Evolutionary conservation across 2,888 invertebrate species (phyloP).

Genomic region (Phragmatobia fuliginosa): DNA sequence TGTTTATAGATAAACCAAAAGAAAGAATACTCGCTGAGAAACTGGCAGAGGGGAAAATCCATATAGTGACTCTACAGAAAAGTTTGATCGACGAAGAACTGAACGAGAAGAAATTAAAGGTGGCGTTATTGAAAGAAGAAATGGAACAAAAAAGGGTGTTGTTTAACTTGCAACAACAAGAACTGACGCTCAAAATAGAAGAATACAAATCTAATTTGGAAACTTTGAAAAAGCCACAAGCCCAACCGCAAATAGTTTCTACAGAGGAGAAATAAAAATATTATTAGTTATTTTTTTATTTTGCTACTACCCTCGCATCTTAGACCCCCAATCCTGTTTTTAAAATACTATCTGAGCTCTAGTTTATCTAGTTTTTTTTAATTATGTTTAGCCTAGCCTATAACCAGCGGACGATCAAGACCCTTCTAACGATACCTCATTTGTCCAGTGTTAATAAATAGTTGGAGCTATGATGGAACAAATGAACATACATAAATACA

Average conservation of each 20-base stretch:
- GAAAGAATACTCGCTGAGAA: constrained; percentile 19
- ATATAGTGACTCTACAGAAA: constrained; percentile 18
- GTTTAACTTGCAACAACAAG: constrained; percentile 11
- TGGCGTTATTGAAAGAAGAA: constrained; percentile 12
- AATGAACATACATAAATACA: no score
- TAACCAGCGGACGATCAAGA: no score
- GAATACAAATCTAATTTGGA: constrained; percentile 7
- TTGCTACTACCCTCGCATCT: background rate
- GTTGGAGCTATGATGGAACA: no score
- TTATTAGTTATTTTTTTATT: background rate
- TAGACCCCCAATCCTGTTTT: background rate
- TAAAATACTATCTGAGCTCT: background rate
- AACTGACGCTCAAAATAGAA: constrained; percentile 16
- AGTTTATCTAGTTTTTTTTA: no score
- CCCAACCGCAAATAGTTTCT: background rate
- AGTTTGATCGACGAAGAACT: constrained; percentile 14
- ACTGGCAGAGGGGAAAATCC: constrained; percentile 16
- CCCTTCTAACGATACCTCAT: no score
- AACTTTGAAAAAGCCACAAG: background rate
- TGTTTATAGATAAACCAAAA: constrained; percentile 18
- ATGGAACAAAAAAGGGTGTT: constrained; percentile 14
- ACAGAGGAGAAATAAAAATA: constrained; percentile 10
- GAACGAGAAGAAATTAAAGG: constrained; percentile 7
- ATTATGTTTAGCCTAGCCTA: no score
- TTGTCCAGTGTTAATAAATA: no score